Base-by-base conservation (phyloP, 2,113 vertebrate species). In the Rhinolophus sinicus region DNA sequence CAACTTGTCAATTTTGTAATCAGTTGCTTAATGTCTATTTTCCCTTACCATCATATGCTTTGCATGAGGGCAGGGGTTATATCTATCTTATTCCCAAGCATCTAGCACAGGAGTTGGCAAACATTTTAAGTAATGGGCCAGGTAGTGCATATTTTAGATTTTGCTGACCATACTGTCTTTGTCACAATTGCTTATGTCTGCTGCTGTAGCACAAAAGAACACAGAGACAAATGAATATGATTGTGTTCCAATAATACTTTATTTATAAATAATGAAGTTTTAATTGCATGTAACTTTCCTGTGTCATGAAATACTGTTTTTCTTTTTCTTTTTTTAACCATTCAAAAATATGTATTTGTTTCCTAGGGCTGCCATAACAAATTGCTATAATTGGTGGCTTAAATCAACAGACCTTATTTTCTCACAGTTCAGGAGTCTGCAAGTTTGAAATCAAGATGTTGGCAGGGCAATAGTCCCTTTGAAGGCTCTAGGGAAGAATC, bases 11-110 rank as follows among this genome's bases (percentile, higher is more conserved):
- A 33, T 80, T 94, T 67, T 54, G 30, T 65, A 73, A 89, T 64
- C 56, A 47, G 33, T 76, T 94, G 47, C 60, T 69, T 60, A 76
- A 94, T 69, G 67, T 84, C n/a, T 94, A 33, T 58, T 60, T 90
- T 60, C 50, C 47, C 33, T 75, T 22, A 47, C 69, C 6, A 35
- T 85, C 14, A 7, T 54, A 54, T 35, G 70, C 62, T 88, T 52
- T 93, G 33, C 33, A 50, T 14, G 33, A 80, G n/a, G 52, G 6
- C 24, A 70, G 33, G 50, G 24, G 16, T 76, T 60, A 52, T 73
- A 28, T 54, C 67, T 81, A 44, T 89, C 28, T 88, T 60, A 88
- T 82, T 88, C 58, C 12, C 85, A 72, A n/a, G 35, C 62, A 40
- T 44, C 21, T 65, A 65, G 56, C 58, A n/a, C 47, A 54, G n/a